Evolutionary conservation across 2,113 vertebrate genomes (phyloP).

Genomic region (Calypte anna): DNA sequence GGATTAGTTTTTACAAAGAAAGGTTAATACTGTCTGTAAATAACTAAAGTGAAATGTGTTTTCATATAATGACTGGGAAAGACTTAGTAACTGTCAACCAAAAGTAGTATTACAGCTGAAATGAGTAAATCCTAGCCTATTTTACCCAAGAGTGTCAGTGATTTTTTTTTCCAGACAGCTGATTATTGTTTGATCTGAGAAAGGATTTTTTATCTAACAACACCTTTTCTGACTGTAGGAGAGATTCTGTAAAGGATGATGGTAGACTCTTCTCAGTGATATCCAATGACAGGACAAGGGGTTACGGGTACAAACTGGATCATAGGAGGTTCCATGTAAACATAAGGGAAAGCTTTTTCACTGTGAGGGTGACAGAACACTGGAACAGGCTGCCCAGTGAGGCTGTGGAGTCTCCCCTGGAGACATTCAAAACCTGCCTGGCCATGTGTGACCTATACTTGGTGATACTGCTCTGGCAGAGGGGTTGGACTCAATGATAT

Average conservation of each 20-base stretch:
- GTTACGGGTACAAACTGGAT: too few species aligned
- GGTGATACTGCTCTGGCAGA: too few species aligned
- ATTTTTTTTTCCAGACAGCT: background rate
- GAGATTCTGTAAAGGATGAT: background rate
- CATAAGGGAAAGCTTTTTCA: too few species aligned
- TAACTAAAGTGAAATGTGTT: background rate
- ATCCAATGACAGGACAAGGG: too few species aligned
- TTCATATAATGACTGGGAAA: background rate
- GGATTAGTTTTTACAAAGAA: constrained; percentile 35
- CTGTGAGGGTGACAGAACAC: too few species aligned
- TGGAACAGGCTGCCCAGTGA: too few species aligned
- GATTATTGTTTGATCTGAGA: background rate
- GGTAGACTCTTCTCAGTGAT: too few species aligned
- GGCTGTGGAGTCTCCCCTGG: too few species aligned
- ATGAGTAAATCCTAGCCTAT: background rate
- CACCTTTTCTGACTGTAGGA: background rate
- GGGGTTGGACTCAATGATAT: too few species aligned
- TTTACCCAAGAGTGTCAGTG: background rate
- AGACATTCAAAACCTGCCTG: too few species aligned
- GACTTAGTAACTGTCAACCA: background rate
- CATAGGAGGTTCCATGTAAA: too few species aligned
- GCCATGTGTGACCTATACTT: too few species aligned
- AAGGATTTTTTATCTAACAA: background rate
- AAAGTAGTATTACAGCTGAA: background rate
- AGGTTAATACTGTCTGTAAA: background rate